phyloP scores from a whole-genome alignment of 1,140 invertebrate species.

The Drosophila mojavensis region DNA sequence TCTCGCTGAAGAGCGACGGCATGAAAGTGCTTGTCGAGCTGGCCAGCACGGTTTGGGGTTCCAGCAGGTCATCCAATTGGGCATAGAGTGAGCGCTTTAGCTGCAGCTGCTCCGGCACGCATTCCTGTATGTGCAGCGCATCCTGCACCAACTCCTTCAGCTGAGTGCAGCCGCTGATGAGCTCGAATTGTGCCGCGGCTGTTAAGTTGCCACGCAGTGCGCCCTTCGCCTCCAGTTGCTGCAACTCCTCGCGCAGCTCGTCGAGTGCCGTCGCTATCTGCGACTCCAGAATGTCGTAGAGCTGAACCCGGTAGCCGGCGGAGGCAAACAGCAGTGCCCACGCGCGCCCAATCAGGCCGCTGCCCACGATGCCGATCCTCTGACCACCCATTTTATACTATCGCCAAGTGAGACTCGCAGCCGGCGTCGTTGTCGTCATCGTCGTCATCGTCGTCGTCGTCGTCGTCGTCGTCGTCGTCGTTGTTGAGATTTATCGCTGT shows the following conservation, averaged over 20 bases:
- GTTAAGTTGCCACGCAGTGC: conserved; percentile 89
- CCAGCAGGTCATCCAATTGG: conserved; percentile 90
- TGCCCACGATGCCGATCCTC: conserved; percentile 89
- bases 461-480: too few species aligned
- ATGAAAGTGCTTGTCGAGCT: conserved; percentile 96
- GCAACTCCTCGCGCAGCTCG: conserved; percentile 90
- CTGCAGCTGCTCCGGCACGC: conserved; percentile 95
- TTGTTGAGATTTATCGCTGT: conserved; percentile 60
- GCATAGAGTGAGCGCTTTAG: conserved; percentile 92
- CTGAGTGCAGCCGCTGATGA: conserved; percentile 89
- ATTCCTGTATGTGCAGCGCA: conserved; percentile 93
- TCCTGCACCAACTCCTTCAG: conserved; percentile 88
- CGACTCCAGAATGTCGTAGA: conserved; percentile 92
- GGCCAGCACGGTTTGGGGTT: conserved; percentile 90
- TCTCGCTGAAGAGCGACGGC: conserved; percentile 92
- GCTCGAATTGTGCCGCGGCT: conserved; percentile 89
- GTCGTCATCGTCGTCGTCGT: too few species aligned
- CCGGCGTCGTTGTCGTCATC: not conserved
- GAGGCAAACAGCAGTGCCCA: conserved; percentile 98
- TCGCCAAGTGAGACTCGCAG: not conserved
- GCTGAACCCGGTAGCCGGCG: conserved; percentile 92
- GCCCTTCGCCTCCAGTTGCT: conserved; percentile 88
- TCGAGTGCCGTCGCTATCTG: conserved; percentile 90
- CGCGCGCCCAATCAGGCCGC: conserved; percentile 96
- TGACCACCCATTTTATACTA: conserved; percentile 81